These are phyloP conservation scores for Ceratina australensis DNA, from an alignment of 1,140 invertebrate genomes.

Conservation along the genomic window DNA sequence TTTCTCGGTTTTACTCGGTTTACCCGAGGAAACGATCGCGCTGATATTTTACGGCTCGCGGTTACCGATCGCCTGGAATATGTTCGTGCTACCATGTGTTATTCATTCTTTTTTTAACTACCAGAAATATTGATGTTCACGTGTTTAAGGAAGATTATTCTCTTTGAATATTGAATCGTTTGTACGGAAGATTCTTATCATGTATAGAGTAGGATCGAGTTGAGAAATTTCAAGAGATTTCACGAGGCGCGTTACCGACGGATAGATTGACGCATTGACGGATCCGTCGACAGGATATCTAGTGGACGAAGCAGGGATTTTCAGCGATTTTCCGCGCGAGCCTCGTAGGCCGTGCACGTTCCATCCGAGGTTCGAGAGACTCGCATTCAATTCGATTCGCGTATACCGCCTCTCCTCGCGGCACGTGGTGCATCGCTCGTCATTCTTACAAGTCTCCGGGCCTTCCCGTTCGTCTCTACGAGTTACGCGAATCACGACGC, in stretches of 20 bases:
- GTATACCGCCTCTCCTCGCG: conserved; percentile 48
- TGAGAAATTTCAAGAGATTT: no score
- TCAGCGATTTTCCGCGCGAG: conserved; percentile 69
- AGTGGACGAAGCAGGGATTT: conserved; percentile 62
- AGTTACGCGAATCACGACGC: no score
- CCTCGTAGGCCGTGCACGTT: conserved; percentile 66
- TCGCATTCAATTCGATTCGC: conserved; percentile 68
- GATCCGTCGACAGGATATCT: conserved; percentile 61
- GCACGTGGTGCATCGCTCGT: conserved; percentile 24
- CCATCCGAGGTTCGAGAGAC: conserved; percentile 58
- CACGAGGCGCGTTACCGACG: conserved; percentile 75
- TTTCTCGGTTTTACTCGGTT: neutral
- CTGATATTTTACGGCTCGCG: neutral
- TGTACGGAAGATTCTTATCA: no score
- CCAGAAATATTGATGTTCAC: neutral
- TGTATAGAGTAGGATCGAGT: no score
- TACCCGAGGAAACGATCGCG: conserved; percentile 10
- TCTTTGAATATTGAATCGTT: no score
- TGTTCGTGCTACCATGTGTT: neutral
- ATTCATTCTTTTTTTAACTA: neutral
- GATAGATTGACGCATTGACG: conserved; percentile 71
- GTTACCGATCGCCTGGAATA: neutral
- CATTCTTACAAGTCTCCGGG: neutral
- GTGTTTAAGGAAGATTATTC: no score
- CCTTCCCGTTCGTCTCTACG: neutral